Evolutionary conservation across 1,140 invertebrate species (phyloP).

Genomic region (Drosophila funebris): DNA sequence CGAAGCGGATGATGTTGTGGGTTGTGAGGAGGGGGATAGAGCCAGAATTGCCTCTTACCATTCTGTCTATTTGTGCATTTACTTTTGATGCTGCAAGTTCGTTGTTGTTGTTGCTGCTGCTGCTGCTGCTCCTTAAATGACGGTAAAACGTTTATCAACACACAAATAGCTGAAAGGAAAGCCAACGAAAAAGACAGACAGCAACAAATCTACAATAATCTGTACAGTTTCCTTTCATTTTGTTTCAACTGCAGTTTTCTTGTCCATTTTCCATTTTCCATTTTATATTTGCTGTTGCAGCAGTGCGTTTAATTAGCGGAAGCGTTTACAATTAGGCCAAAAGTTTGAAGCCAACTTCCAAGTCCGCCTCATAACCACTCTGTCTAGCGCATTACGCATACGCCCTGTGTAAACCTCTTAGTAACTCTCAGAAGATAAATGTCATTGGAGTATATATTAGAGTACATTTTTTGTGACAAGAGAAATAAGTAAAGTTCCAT

Average conservation of each 20-base stretch:
- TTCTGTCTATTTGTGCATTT: constrained; percentile 31
- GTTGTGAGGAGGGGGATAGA: too few species aligned
- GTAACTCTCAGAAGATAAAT: neutral
- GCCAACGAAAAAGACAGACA: neutral
- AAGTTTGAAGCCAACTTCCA: constrained; percentile 2
- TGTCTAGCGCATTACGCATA: too few species aligned
- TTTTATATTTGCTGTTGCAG: constrained; percentile 22
- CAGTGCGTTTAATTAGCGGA: constrained; percentile 64
- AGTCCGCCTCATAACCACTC: constrained; percentile 1
- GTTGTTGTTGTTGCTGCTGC: constrained; percentile 12
- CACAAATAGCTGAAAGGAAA: constrained; percentile 33
- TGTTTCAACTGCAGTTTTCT: neutral
- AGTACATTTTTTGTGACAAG: constrained; percentile 8
- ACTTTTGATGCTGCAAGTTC: constrained; percentile 41
- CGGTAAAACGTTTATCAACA: constrained; percentile 75
- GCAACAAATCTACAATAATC: constrained; percentile 70
- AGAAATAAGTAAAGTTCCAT: constrained; percentile 49
- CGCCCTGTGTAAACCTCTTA: constrained; percentile 9
- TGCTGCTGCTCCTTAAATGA: constrained; percentile 70
- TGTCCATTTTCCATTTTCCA: too few species aligned
- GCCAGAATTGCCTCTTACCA: neutral
- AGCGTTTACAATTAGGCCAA: constrained; percentile 63
- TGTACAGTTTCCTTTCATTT: constrained; percentile 25
- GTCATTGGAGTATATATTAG: too few species aligned
- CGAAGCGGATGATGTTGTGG: constrained; percentile 20